Conservation (phyloP, 2,113 vertebrate genomes). For the Eublepharis macularius region DNA sequence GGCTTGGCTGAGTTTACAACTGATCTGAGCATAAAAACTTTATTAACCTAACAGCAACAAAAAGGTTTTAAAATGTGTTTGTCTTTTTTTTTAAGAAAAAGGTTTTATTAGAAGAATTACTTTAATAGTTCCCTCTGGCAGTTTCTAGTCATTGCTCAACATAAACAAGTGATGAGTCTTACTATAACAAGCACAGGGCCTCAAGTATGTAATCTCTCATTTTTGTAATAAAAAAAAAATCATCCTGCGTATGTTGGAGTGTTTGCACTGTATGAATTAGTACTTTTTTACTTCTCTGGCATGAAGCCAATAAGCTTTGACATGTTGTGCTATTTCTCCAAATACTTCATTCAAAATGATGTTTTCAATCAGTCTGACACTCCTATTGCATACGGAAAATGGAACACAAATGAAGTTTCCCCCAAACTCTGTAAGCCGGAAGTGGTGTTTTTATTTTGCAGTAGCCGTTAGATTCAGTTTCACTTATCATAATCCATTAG, state of each 20-base stretch:
- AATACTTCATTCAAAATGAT: neutral
- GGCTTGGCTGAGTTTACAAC: slow-evolving; percentile 48
- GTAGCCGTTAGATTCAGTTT: neutral
- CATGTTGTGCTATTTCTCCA: neutral
- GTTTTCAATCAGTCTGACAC: neutral
- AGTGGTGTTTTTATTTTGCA: neutral
- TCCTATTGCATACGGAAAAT: neutral
- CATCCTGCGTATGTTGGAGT: neutral
- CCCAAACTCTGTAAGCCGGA: neutral
- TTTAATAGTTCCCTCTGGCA: slow-evolving; percentile 40
- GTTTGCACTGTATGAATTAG: neutral
- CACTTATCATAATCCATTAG: neutral
- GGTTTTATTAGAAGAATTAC: slow-evolving; percentile 50
- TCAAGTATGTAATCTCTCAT: slow-evolving; percentile 27
- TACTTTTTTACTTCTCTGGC: slow-evolving; percentile 24
- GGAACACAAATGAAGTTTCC: neutral
- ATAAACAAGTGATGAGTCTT: slow-evolving; percentile 34
- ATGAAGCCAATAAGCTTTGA: neutral
- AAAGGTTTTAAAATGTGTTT: neutral
- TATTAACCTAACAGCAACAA: slow-evolving; percentile 43
- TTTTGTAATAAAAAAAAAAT: slow-evolving; percentile 16
- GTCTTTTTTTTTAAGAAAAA: neutral
- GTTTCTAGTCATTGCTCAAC: slow-evolving; percentile 30
- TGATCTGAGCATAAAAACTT: slow-evolving; percentile 38
- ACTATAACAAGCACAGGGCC: neutral